Evolutionary conservation across 2,888 invertebrate species (phyloP), one percentile per base, ranked within the genome.

Genomic region (Tinea pellionella): DNA sequence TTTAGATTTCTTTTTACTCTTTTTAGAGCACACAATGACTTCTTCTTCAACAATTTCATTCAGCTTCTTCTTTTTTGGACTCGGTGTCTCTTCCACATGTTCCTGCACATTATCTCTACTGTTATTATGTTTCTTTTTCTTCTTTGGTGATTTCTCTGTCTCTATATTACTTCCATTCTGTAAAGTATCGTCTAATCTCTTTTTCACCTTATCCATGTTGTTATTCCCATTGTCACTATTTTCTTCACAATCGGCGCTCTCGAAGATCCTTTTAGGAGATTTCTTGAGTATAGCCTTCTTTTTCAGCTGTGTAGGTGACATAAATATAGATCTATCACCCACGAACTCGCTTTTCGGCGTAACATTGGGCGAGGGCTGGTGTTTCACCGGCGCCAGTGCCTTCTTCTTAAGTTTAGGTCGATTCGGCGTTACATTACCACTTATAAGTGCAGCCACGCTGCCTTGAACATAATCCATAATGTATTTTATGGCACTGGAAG

Each of bases 381-480:
- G 84, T 77, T 87, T 86, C 37, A 74, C 80, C 0, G 88, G 88
- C 56, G 88, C 88, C 61, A 80, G 61, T 0, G 87, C 83, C 65
- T 74, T 77, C 64, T 76, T 77, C 0, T 74, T 59, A 9, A 87
- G 70, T 70, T 82, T 89, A 0, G 86, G 85, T 19, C 90, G 81
- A 64, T 87, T 89, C 7, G 89, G 88, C 1, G 89, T 89, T 41
- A 87, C 87, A 63, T 86, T 83, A 56, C 90, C 90, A 56, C 90
- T 90, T 69, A 90, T 83, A 65, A 90, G 72, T 63, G 89, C 90
- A 62, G 90, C 89, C 61, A 90, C 78, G 70, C 90, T 88, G 61
- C 90, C 90, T 42, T 90, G 74, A 30, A 88, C 80, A 71, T 88
- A 89, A 74, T 88, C 88, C 88, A 88, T 88, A 42, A 63, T 65